Evolutionary conservation across 2,113 vertebrate genomes (phyloP), one percentile per base, ranked within the genome.

Genomic region (Podarcis raffonei): DNA sequence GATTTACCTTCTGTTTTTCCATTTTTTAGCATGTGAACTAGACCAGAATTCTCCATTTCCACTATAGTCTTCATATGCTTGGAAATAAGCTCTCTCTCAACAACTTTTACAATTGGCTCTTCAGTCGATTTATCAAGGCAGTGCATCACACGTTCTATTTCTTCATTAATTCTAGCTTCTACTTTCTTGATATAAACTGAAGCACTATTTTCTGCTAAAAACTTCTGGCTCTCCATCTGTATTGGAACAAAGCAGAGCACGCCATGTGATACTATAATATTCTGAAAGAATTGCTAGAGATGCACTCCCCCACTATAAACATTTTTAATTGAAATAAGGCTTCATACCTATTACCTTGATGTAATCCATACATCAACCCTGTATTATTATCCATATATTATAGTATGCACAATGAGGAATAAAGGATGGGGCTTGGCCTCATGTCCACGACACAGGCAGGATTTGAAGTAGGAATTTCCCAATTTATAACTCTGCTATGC

Each of bases 61-160:
- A 99, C 99, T 66, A 99, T 99, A 53, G 98, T 99, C 96, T 99
- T 99, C 99, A 99, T 99, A 94, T 99, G 99, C 94, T 99, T 99
- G 84, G 99, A 99, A 95, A 99, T 99, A 91, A 99, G 98, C 87
- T 99, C 99, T 39, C 99, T 96, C 94, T 99, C 99, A 92, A 99
- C 99, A 93, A 99, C 99, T 91, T 99, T 99, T 86, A 99, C 99
- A 89, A 99, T 99, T 4, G 99, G 99, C 94, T 99, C 99, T 95
- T 99, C 99, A 0, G 98, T 99, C 59, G 99, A 98, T 96, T 99
- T 99, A 96, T 99, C 99, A 96, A 99, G 96, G 95, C 98, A 99
- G 96, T 99, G 99, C 98, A 99, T 98, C 95, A 99, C 99, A 53
- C 99, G 98, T 95, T 99, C 99, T 87, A 99, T 99, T 97, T 99